Conservation (phyloP, 2,888 invertebrate genomes). For the Trissolcus japonicus region DNA sequence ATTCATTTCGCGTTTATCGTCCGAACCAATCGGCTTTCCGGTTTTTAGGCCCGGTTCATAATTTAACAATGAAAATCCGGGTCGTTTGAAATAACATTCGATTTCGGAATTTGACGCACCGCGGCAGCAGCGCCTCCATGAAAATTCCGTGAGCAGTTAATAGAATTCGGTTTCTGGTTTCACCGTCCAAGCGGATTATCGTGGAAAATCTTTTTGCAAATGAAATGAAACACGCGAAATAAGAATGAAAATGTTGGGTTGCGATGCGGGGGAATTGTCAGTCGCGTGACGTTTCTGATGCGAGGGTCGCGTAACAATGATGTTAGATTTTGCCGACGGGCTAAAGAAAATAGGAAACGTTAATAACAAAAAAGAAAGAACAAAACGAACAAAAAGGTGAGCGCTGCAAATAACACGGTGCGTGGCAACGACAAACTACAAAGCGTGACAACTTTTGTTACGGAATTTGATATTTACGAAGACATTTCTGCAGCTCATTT, state of each 20-base stretch:
- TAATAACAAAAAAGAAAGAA: constrained; percentile 23
- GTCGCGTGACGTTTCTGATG: constrained; percentile 2
- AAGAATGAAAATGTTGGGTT: no score
- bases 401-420: constrained; percentile 13
- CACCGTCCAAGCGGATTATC: no score
- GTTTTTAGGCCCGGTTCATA: constrained; percentile 18
- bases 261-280: constrained; percentile 1
- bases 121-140: not conserved
- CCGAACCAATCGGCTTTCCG: not conserved
- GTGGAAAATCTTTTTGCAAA: no score
- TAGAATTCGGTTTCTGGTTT: constrained; percentile 8
- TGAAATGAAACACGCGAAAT: no score
- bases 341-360: not conserved
- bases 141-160: constrained; percentile 7
- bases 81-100: constrained; percentile 7
- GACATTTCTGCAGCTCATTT: constrained; percentile 18
- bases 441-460: constrained; percentile 23
- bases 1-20: not conserved
- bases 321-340: constrained; percentile 5
- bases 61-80: constrained; percentile 9
- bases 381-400: not conserved
- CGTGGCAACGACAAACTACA: constrained; percentile 16
- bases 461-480: constrained; percentile 26
- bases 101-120: not conserved
- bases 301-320: not conserved